phyloP scores from a whole-genome alignment of 2,797 vertebrate species.

The Anabacerthia variegaticeps region DNA sequence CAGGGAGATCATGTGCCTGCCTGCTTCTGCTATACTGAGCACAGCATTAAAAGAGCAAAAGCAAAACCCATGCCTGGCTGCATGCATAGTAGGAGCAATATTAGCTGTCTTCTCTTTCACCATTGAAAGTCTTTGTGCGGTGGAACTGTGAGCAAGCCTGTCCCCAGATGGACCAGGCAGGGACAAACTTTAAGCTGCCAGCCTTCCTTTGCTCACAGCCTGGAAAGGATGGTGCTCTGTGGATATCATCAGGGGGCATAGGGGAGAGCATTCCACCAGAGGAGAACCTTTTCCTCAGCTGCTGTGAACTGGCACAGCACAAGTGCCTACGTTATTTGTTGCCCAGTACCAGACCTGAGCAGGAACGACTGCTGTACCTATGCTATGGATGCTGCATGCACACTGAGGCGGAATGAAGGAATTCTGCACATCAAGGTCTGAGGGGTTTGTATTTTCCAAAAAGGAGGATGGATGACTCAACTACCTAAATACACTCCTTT shows the following conservation, averaged over 20 bases:
- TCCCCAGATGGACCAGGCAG: neutral
- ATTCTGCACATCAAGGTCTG: neutral
- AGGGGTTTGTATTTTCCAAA: neutral
- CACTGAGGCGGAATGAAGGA: neutral
- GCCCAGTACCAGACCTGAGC: neutral
- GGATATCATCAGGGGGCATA: neutral
- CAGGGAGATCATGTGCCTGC: conserved; percentile 21
- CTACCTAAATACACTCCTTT: neutral
- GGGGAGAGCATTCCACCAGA: neutral
- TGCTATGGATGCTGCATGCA: neutral
- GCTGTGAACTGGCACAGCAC: neutral
- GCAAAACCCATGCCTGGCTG: neutral
- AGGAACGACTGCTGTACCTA: neutral
- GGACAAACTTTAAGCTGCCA: neutral
- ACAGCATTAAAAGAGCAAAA: neutral
- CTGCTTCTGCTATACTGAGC: neutral
- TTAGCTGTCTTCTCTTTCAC: neutral
- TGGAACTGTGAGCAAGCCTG: neutral
- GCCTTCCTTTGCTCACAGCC: neutral
- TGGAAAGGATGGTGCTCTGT: neutral
- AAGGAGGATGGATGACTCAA: neutral
- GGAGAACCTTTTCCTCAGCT: neutral
- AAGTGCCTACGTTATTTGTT: neutral
- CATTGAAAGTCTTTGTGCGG: rapidly evolving
- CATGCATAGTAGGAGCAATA: neutral